These are phyloP conservation scores for Branchipolynoe longqiensis DNA, from an alignment of 2,888 invertebrate species.

Conservation along the genomic window DNA sequence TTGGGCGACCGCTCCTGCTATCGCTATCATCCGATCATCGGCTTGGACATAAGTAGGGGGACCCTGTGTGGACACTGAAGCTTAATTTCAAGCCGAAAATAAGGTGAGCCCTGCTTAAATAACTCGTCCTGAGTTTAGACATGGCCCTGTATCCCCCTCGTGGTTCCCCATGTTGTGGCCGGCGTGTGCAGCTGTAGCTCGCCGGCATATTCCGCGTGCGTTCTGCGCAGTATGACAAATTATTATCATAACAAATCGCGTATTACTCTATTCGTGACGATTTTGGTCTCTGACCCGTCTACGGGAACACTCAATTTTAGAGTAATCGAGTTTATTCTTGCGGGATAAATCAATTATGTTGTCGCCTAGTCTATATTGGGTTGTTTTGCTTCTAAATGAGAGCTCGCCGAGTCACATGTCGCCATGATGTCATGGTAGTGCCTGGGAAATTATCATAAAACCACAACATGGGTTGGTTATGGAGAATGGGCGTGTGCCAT, in stretches of 20 bases:
- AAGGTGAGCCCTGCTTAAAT: neutral
- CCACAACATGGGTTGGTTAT: neutral
- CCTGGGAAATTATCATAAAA: slow-evolving; percentile 30
- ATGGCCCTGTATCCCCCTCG: neutral
- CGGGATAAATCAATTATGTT: slow-evolving; percentile 4
- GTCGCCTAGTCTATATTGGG: neutral
- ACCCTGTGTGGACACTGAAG: neutral
- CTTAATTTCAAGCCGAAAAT: neutral
- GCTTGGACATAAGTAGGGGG: slow-evolving; percentile 43
- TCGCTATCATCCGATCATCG: slow-evolving; percentile 42
- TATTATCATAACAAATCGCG: too few relatives aligned
- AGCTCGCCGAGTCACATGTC: slow-evolving; percentile 15
- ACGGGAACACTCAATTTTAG: too few relatives aligned
- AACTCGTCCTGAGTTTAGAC: neutral
- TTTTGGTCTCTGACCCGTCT: too few relatives aligned
- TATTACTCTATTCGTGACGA: too few relatives aligned
- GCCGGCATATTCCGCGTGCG: too few relatives aligned
- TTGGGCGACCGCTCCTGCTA: slow-evolving; percentile 16
- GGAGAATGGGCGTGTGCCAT: too few relatives aligned
- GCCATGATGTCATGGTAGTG: slow-evolving; percentile 23
- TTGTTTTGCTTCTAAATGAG: slow-evolving; percentile 16
- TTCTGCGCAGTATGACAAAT: too few relatives aligned
- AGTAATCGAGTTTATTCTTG: too few relatives aligned
- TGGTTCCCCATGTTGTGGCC: neutral
- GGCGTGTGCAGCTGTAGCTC: neutral